Percentiles rank a stretch among this genome's conserved stretches.
Evolutionary conservation across 2,888 invertebrate genomes (phyloP).

Genomic region (Linhomoeus sp.): DNA sequence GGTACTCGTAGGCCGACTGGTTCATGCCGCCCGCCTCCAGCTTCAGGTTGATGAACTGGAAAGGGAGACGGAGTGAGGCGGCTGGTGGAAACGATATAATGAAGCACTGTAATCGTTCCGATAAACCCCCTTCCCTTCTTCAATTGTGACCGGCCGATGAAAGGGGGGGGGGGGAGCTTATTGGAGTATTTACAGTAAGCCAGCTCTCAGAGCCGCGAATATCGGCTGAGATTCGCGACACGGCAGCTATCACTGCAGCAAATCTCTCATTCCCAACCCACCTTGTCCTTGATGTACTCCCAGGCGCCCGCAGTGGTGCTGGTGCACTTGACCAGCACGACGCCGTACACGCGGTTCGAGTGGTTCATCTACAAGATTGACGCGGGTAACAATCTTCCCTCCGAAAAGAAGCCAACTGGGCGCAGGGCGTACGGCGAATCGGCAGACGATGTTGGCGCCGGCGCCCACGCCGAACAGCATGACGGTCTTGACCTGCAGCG

Average conservation of each 20-base stretch:
- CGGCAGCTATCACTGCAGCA: too few relatives aligned
- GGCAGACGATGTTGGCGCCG: slow-evolving; percentile 61
- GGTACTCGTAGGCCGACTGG: slow-evolving; percentile 64
- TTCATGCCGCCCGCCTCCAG: slow-evolving; percentile 53
- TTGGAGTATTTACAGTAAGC: too few relatives aligned
- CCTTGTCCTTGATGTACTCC: slow-evolving; percentile 62
- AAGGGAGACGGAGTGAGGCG: slow-evolving; percentile 7
- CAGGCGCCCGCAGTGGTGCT: slow-evolving; percentile 63
- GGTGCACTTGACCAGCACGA: slow-evolving; percentile 66
- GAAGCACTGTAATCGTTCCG: too few relatives aligned
- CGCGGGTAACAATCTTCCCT: too few relatives aligned
- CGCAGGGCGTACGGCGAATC: slow-evolving; percentile 44
- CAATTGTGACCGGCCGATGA: too few relatives aligned
- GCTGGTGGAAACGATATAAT: too few relatives aligned
- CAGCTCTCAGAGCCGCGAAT: too few relatives aligned
- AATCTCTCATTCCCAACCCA: slow-evolving; percentile 16
- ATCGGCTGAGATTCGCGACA: too few relatives aligned
- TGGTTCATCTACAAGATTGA: slow-evolving; percentile 41
- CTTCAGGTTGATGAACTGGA: slow-evolving; percentile 57
- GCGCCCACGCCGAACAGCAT: slow-evolving; percentile 70
- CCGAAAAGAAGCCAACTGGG: too few relatives aligned
- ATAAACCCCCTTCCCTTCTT: too few relatives aligned
- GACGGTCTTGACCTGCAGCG: slow-evolving; percentile 56
- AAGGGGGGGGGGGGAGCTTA: too few relatives aligned
- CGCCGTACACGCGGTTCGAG: slow-evolving; percentile 53